A percentile compares a stretch with the other conserved stretches of the same genome.
These are phyloP conservation scores for Anableps anableps DNA, from an alignment of 2,797 vertebrate species.

Conservation along the genomic window DNA sequence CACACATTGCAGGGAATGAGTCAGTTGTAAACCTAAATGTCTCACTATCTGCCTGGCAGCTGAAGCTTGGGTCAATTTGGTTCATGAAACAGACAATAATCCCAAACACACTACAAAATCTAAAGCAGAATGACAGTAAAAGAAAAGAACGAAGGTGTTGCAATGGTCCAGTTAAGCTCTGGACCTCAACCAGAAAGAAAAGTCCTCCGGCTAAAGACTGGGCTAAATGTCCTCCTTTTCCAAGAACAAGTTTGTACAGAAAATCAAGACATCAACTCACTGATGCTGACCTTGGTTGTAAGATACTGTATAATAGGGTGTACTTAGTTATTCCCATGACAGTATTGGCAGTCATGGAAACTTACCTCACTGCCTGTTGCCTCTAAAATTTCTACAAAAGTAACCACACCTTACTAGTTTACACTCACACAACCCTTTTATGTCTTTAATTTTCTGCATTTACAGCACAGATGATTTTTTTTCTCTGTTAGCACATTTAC, in stretches of 20 bases:
- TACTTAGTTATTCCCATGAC: background rate
- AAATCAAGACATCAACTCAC: background rate
- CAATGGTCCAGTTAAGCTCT: background rate
- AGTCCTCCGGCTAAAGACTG: background rate
- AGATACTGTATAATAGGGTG: background rate
- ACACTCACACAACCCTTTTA: background rate
- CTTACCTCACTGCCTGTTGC: background rate
- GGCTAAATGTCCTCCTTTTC: background rate
- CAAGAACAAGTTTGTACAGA: background rate
- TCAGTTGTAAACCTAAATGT: background rate
- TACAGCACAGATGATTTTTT: background rate
- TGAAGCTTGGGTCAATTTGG: background rate
- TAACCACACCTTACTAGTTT: background rate
- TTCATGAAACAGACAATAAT: background rate
- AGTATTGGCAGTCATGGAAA: background rate
- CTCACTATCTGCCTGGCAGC: background rate
- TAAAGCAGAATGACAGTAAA: background rate
- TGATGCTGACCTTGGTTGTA: background rate
- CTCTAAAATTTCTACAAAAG: background rate
- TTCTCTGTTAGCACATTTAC: background rate
- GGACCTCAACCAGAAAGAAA: background rate
- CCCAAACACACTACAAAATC: background rate
- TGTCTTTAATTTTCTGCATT: background rate
- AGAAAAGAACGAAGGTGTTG: background rate
- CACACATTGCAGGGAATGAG: background rate